These are phyloP conservation scores for Drosophila kohkoa DNA, from an alignment of 1,140 invertebrate genomes.

Conservation along the genomic window DNA sequence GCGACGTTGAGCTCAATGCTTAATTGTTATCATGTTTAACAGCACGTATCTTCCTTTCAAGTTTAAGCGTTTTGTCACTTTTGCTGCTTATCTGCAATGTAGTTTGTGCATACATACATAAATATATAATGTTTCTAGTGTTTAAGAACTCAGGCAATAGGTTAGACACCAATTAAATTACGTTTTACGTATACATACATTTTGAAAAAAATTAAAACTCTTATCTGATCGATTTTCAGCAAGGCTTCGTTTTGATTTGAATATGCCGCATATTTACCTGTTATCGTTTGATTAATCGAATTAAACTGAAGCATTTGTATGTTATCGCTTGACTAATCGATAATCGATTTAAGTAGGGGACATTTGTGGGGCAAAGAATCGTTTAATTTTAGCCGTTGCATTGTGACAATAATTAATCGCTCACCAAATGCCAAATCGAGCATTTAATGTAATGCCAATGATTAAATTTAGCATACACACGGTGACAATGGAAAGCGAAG, in stretches of 20 bases:
- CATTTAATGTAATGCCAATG: conserved; percentile 71
- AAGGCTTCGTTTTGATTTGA: conserved; percentile 14
- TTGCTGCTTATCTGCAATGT: conserved; percentile 1
- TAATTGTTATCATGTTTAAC: not conserved
- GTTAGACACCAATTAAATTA: conserved; percentile 11
- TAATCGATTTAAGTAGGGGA: not conserved
- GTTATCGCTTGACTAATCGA: not conserved
- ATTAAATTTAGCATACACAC: conserved; percentile 71
- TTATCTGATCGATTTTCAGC: conserved; percentile 22
- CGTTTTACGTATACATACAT: conserved; percentile 2
- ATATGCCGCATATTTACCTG: not conserved
- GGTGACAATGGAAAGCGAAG: conserved; percentile 43
- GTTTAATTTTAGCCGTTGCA: conserved; percentile 69
- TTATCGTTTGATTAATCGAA: not conserved
- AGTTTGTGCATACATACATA: conserved; percentile 1
- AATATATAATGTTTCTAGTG: conserved; percentile 24
- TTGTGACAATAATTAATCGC: conserved; percentile 76
- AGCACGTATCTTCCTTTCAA: conserved; percentile 41
- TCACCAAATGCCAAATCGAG: conserved; percentile 45
- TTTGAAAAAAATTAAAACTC: conserved; percentile 21
- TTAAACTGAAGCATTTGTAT: not conserved
- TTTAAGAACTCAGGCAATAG: conserved; percentile 70
- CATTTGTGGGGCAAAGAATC: not conserved
- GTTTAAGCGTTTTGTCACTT: conserved; percentile 1
- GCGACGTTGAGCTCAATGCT: conserved; percentile 61